These are phyloP conservation scores for Struthio camelus DNA, from an alignment of 2,113 vertebrate species.

Conservation along the genomic window DNA sequence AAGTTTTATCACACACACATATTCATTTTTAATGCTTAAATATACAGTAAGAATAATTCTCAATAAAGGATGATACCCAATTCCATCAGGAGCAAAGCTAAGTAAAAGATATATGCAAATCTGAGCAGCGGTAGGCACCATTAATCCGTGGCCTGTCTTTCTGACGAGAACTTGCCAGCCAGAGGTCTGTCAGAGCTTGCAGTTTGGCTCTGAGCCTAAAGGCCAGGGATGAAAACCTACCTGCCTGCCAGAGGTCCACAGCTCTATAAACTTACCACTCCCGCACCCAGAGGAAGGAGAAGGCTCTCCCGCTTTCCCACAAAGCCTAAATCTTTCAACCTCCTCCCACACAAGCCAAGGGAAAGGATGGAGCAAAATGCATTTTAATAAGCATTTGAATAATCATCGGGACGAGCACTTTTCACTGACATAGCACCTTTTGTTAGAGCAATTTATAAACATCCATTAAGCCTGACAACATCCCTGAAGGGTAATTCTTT, in stretches of 20 bases:
- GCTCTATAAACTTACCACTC: neutral
- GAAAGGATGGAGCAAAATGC: constrained; percentile 5
- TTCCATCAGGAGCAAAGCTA: constrained; percentile 43
- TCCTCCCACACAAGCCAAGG: constrained; percentile 15
- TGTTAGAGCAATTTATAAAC: constrained; percentile 10
- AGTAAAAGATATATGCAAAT: constrained; percentile 39
- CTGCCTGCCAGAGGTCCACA: neutral
- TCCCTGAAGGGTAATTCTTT: neutral
- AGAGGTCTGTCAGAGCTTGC: constrained; percentile 16
- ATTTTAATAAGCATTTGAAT: constrained; percentile 42
- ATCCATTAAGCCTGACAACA: constrained; percentile 45
- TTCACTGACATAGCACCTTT: constrained; percentile 38
- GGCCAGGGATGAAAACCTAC: neutral
- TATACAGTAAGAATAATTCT: constrained; percentile 63
- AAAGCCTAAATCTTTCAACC: constrained; percentile 12
- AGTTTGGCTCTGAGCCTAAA: neutral
- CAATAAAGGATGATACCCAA: constrained; percentile 24
- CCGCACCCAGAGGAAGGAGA: neutral
- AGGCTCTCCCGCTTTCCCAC: neutral
- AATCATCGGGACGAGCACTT: neutral
- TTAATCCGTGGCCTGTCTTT: constrained; percentile 1
- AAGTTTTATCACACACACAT: constrained; percentile 28
- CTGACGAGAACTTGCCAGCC: neutral
- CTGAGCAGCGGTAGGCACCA: constrained; percentile 18
- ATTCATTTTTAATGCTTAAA: constrained; percentile 69